These are phyloP conservation scores for Paralichthys olivaceus DNA, from an alignment of 2,113 vertebrate species.

Conservation along the genomic window DNA sequence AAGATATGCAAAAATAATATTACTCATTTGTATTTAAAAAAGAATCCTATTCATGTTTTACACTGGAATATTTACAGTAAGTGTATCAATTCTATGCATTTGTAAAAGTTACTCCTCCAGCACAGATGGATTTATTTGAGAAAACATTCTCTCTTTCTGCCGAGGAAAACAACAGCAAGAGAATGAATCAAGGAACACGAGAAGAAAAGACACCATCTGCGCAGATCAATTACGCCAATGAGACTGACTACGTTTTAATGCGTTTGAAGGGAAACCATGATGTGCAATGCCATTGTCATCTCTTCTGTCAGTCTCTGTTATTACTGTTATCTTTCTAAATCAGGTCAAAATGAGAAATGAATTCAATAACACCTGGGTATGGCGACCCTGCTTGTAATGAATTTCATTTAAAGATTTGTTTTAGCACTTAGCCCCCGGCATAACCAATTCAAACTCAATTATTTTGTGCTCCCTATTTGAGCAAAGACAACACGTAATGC, in stretches of 20 bases:
- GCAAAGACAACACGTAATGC: slow-evolving; percentile 78
- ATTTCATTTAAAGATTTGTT: slow-evolving; percentile 86
- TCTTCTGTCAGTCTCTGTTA: slow-evolving; percentile 78
- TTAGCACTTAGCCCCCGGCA: slow-evolving; percentile 84
- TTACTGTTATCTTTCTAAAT: slow-evolving; percentile 82
- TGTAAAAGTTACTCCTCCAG: slow-evolving; percentile 44
- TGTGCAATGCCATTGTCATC: slow-evolving; percentile 75
- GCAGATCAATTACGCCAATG: slow-evolving; percentile 75
- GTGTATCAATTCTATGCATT: slow-evolving; percentile 41
- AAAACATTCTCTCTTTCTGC: slow-evolving; percentile 40
- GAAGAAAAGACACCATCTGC: slow-evolving; percentile 71
- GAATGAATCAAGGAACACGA: slow-evolving; percentile 44
- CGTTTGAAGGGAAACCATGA: slow-evolving; percentile 74
- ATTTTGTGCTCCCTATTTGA: slow-evolving; percentile 76
- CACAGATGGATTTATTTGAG: slow-evolving; percentile 65
- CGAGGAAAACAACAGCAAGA: slow-evolving; percentile 56
- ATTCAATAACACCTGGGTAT: slow-evolving; percentile 83
- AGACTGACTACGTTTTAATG: slow-evolving; percentile 70
- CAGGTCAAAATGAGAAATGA: slow-evolving; percentile 84
- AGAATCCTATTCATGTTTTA: slow-evolving; percentile 39
- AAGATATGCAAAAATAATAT: slow-evolving; percentile 18
- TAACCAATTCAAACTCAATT: slow-evolving; percentile 86
- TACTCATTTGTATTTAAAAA: slow-evolving; percentile 49
- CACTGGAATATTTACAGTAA: slow-evolving; percentile 37
- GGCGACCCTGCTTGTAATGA: slow-evolving; percentile 81